A percentile compares a stretch with the other conserved stretches of the same genome.
phyloP scores from a whole-genome alignment of 2,888 invertebrate genomes.

The Caenorhabditis virilis region DNA sequence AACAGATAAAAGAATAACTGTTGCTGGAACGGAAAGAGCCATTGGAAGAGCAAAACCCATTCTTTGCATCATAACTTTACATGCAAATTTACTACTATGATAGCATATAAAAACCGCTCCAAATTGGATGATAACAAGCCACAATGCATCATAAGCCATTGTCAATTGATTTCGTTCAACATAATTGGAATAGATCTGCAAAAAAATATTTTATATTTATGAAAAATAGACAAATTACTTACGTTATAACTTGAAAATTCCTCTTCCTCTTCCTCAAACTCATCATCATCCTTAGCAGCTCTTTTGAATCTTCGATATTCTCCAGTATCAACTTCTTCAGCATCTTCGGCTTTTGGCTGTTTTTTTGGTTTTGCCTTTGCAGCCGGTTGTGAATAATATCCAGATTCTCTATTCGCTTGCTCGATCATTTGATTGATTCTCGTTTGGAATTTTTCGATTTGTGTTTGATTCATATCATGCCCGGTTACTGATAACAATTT shows the following conservation, averaged over 20 bases:
- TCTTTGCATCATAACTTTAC: conserved; percentile 79
- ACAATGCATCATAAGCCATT: conserved; percentile 68
- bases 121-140: conserved; percentile 67
- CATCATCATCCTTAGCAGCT: conserved; percentile 12
- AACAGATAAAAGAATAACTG: conserved; percentile 74
- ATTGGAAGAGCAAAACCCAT: conserved; percentile 96
- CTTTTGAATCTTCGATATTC: conserved; percentile 41
- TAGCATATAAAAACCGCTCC: conserved; percentile 69
- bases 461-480: conserved; percentile 61
- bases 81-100: conserved; percentile 72
- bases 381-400: conserved; percentile 23
- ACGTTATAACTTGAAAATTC: conserved; percentile 60
- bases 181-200: conserved; percentile 62
- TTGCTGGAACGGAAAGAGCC: conserved; percentile 86
- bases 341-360: conserved; percentile 38
- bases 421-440: conserved; percentile 54
- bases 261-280: conserved; percentile 42
- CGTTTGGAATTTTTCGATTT: conserved; percentile 59
- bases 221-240: conserved; percentile 1
- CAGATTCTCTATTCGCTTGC: conserved; percentile 26
- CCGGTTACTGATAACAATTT: conserved; percentile 66
- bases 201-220: not conserved
- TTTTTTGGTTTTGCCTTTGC: conserved; percentile 38
- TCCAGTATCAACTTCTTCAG: conserved; percentile 50
- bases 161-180: conserved; percentile 66